phyloP scores from a whole-genome alignment of 2,113 vertebrate species.

The Anas platyrhynchos region DNA sequence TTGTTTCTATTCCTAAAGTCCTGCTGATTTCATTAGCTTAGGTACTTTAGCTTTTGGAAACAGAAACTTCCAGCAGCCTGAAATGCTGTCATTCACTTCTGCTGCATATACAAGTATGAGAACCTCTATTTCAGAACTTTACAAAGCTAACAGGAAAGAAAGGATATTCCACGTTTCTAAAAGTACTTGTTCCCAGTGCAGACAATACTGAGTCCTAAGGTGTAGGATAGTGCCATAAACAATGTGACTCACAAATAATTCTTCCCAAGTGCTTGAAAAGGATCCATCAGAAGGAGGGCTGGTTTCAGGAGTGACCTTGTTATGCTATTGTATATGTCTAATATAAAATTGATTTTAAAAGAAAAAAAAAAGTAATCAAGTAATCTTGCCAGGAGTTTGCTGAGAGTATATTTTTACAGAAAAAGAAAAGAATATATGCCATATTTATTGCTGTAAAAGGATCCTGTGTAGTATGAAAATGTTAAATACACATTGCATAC shows the following conservation, averaged over 20 bases:
- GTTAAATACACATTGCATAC: slow-evolving; percentile 55
- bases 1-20: neutral
- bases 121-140: neutral
- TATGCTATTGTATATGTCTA: neutral
- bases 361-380: neutral
- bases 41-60: neutral
- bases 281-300: neutral
- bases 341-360: neutral
- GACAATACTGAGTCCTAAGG: neutral
- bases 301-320: neutral
- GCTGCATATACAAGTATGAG: neutral
- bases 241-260: neutral
- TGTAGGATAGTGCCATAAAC: neutral
- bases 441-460: slow-evolving; percentile 20
- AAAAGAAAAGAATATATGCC: slow-evolving; percentile 13
- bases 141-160: neutral
- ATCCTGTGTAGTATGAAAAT: slow-evolving; percentile 35
- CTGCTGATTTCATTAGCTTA: neutral
- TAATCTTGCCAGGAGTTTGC: neutral
- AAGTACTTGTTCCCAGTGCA: neutral
- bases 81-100: neutral
- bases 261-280: neutral
- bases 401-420: neutral
- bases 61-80: neutral
- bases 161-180: neutral